These are phyloP conservation scores for Amphibalanus amphitrite DNA, from an alignment of 1,140 invertebrate species.

Conservation along the genomic window DNA sequence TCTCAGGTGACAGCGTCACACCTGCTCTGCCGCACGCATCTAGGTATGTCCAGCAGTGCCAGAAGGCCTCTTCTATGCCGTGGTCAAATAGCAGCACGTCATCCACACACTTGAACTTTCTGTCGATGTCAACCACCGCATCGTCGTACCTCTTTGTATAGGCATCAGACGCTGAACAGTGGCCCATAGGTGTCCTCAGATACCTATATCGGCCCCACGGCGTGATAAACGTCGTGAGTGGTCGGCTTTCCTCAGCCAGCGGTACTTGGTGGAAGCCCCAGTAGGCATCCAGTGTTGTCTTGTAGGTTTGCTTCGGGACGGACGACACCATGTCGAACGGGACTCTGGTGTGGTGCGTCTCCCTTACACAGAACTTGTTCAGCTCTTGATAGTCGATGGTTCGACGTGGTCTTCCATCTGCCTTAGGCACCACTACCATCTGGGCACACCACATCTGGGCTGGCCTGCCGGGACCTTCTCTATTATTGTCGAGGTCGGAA, in stretches of 20 bases:
- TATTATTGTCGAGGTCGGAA: too few relatives aligned
- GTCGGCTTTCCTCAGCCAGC: constrained; percentile 5
- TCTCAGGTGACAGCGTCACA: constrained; percentile 9
- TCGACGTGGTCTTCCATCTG: constrained; percentile 2
- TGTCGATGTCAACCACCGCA: not conserved
- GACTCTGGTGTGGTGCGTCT: constrained; percentile 6
- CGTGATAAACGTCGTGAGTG: constrained; percentile 4
- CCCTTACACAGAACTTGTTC: constrained; percentile 1
- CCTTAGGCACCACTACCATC: constrained; percentile 9
- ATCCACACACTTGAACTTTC: constrained; percentile 7
- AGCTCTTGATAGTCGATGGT: constrained; percentile 8
- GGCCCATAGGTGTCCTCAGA: not conserved
- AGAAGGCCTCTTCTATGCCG: constrained; percentile 6
- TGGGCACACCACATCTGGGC: constrained; percentile 5
- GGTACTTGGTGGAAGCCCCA: constrained; percentile 4
- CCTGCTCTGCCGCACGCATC: constrained; percentile 4
- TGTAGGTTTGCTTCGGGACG: constrained; percentile 1
- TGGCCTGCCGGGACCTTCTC: constrained; percentile 5
- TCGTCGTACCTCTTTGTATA: constrained; percentile 6
- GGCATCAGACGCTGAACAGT: constrained; percentile 5
- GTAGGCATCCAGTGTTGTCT: constrained; percentile 7
- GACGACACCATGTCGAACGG: constrained; percentile 5
- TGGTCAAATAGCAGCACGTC: constrained; percentile 7
- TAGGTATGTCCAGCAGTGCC: constrained; percentile 8
- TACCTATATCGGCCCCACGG: constrained; percentile 6